These are phyloP conservation scores for Tribolium madens DNA, from an alignment of 1,140 invertebrate genomes.

Conservation along the genomic window DNA sequence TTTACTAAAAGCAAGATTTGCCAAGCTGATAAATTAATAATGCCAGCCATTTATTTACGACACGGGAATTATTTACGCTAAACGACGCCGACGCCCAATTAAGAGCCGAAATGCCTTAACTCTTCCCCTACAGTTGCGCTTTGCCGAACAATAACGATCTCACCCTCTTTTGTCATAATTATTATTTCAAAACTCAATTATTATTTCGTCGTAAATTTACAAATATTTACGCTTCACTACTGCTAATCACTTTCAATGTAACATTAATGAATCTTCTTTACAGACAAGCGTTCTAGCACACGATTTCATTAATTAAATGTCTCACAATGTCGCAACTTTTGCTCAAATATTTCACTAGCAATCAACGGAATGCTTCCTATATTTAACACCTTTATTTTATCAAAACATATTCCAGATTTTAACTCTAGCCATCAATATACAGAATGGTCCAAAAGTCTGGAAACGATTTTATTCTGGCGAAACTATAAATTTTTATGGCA, in stretches of 20 bases:
- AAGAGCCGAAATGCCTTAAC: conserved; percentile 19
- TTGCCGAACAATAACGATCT: conserved; percentile 21
- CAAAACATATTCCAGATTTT: no score
- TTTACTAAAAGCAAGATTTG: conserved; percentile 45
- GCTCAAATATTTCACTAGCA: background rate
- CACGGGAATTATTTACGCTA: conserved; percentile 38
- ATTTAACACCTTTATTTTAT: no score
- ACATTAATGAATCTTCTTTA: background rate
- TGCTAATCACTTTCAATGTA: background rate
- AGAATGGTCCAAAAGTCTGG: no score
- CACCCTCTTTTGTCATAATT: conserved; percentile 9
- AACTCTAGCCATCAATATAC: no score
- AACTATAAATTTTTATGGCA: no score
- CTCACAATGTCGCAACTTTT: background rate
- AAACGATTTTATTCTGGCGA: no score
- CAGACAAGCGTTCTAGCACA: background rate
- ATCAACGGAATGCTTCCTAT: no score
- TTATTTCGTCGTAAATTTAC: conserved; percentile 24
- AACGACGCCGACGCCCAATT: conserved; percentile 35
- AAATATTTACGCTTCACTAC: conserved; percentile 2
- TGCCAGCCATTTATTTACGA: conserved; percentile 41
- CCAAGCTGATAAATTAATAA: conserved; percentile 52
- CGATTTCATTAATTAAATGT: background rate
- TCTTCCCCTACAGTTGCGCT: conserved; percentile 16
- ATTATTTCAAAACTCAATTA: conserved; percentile 19